Base-by-base conservation (phyloP, 2,797 vertebrate species). In the Catamblyrhynchus diadema region DNA sequence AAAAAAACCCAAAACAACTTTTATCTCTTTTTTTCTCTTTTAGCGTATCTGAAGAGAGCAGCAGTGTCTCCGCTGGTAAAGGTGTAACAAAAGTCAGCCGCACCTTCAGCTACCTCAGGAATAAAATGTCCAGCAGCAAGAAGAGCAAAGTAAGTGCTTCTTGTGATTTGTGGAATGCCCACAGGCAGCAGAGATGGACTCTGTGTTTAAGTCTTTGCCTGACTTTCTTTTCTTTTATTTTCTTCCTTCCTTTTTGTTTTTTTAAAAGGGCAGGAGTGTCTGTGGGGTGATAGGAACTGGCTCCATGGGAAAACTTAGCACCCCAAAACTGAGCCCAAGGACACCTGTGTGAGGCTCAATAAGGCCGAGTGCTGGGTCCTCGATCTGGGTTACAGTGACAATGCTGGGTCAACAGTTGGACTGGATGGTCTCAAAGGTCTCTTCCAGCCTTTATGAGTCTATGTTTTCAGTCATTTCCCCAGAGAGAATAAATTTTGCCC, bases 51-150 rank as follows among this genome's bases (percentile, higher is more conserved):
- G 99, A 99, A 96, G 99, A 99, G 93, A 98, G 73, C 90, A 96
- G 95, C 88, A 96, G 62, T 73, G 96, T 98, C 82, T 98, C 90
- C 3, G 69, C 98, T 62, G 96, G 97, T 30, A 99, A 99, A 97
- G 97, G 98, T 57, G 98, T 87, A 67, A 99, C 99, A 3, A 99
- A 99, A 98, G 99, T 99, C 95, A 99, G 99, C 93, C 99, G 99
- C 44, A 99, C 99, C 8, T 99, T 99, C 98, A 99, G 99, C 98
- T 99, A 99, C 98, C 98, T 99, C 98, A 99, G 97, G 98, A 99
- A 98, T 98, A 99, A 99, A 98, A 99, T 99, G 99, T 99, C 99
- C 97, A 98, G 98, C 95, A 98, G 98, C 64, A 99, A 99, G 95
- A 99, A 99, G 96, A 99, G 98, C 94, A 98, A 98, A 98, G 99